Conservation (phyloP, 2,888 invertebrate species). For the Apodemia zela region DNA sequence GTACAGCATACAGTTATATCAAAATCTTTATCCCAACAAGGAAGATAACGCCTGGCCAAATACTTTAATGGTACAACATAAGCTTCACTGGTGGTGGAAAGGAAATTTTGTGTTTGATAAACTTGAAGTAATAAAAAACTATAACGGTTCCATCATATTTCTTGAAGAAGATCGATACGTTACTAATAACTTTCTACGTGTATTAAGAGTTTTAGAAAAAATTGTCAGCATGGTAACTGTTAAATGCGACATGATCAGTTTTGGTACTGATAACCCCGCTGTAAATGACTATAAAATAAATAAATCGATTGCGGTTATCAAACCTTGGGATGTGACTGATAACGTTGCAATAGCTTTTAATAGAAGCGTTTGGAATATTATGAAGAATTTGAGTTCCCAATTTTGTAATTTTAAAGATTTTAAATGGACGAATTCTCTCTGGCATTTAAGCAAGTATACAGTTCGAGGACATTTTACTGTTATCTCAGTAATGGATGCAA, state of each 20-base stretch:
- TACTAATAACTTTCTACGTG: conserved; percentile 43
- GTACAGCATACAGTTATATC: neutral
- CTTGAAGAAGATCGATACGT: conserved; percentile 41
- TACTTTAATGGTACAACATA: conserved; percentile 40
- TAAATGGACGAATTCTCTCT: conserved; percentile 23
- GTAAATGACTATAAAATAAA: neutral
- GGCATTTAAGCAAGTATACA: too few relatives aligned
- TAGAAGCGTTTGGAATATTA: too few relatives aligned
- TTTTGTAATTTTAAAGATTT: conserved; percentile 33
- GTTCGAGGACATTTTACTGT: too few relatives aligned
- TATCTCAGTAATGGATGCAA: too few relatives aligned
- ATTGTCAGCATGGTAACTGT: conserved; percentile 21
- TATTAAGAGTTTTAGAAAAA: conserved; percentile 37
- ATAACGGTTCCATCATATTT: conserved; percentile 35
- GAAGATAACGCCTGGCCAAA: neutral
- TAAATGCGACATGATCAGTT: neutral
- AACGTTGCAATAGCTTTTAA: too few relatives aligned
- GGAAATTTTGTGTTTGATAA: conserved; percentile 44
- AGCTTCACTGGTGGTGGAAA: conserved; percentile 56
- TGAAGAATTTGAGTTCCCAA: too few relatives aligned
- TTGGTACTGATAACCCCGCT: neutral
- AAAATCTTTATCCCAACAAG: neutral
- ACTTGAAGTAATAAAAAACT: conserved; percentile 37
- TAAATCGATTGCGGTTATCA: neutral
- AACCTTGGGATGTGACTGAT: neutral